Evolutionary conservation across 1,140 invertebrate species (phyloP), one percentile per base, ranked within the genome.

Genomic region (Myzus persicae): DNA sequence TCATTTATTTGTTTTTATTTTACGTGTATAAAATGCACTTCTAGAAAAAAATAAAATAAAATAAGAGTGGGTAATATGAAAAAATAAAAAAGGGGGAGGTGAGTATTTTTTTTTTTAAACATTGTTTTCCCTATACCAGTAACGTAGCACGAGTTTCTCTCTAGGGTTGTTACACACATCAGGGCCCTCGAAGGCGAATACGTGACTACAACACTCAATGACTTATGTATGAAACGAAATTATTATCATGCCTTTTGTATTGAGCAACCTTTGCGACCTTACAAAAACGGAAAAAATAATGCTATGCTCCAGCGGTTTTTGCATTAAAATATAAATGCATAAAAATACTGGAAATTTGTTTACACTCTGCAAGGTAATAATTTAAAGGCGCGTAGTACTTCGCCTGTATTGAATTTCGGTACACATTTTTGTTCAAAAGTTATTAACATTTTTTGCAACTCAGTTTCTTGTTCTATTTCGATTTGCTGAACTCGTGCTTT

Each of bases 171-270:
- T 93, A 93, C 91, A 93, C 42, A 93, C 91, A 93, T 93, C 46
- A n/a, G 24, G 76, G 14, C 81, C 44, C 81, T 93, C 40, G 91
- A 84, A 84, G 81, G 46, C 46, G 91, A 93, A 84, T 93, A 93
- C 91, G 91, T 93, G 91, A 84, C 91, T 93, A 93, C 67, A 93
- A 42, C 91, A 85, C 38, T 93, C 91, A 93, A 93, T 93, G 91
- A 93, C 91, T 93, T 85, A 85, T 92, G 67, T 54, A 93, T 54
- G 81, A 93, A 93, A 85, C 81, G 81, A 85, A 93, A 93, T 93
- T 85, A 51, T 91, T 93, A 81, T 51, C 46, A 51, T 40, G 81
- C 44, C 54, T 90, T 90, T 90, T 90, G 89, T 90, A 90, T 90
- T 84, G 91, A 48, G 36, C 42, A 46, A 92, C 91, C 46, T 93